Base-by-base conservation (phyloP, 2,888 invertebrate genomes). In the Meiosimyza decipiens region DNA sequence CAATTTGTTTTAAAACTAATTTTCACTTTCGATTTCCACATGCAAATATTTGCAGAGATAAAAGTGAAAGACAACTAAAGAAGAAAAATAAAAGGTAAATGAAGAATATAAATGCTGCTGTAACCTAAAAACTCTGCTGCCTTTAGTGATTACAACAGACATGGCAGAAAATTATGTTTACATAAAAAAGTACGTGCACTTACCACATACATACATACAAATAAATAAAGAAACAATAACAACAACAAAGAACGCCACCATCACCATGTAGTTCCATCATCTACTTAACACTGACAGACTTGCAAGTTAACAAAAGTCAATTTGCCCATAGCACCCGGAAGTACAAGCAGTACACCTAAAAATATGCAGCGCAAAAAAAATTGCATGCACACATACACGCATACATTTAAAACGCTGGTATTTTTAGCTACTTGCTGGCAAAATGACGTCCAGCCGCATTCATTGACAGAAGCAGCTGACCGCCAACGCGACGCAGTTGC, bases 361-460 rank as follows among this genome's bases (percentile, higher is more conserved):
- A 40, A 16, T 16, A 12, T 62, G 60, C 60, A 40, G 4, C 40
- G 9, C 9, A 40, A 40, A 40, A 3, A 40, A 40, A 9, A 6
- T 1, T 40, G 9, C 40, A 40, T 33, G 16, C 47, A 62, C 47
- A 62, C 47, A 60, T 15, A 60, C 60, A 11, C 57, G 4, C 28
- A 15, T 18, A 57, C 18, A 28, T 40, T 40, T 1, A 40, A 40
- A 40, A 62, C 15, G 40, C 7, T 33, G 60, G 47, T 62, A 62
- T 62, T 62, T 62, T 62, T 62, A 62, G 60, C 18, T 28, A 15
- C 51, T 40, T 7, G 40, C 51, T 64, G 28, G 47, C 57, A 12
- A 67, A 18, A 67, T 54, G 64, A 64, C 64, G 67, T 67, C 47
- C 49, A 55, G 55, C 18, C 9, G 63, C n/a, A 65, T 50, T 52